A percentile compares a stretch with the other conserved stretches of the same genome.
Evolutionary conservation across 23 tunicate species (phyloP).

Genomic region (Pegea sp.): DNA sequence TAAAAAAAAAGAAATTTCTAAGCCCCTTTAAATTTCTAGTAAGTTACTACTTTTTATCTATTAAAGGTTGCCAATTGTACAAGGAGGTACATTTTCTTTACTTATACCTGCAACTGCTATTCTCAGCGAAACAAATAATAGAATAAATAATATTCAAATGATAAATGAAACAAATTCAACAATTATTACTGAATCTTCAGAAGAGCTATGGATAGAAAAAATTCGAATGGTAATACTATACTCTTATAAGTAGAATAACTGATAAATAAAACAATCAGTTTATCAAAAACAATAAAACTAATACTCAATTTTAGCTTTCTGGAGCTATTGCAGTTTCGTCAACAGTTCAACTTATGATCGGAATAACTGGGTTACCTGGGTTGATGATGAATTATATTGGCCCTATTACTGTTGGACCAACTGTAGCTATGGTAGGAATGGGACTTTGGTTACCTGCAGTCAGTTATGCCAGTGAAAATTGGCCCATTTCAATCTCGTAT

Average conservation of each 20-base stretch:
- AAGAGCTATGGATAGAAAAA: too few relatives aligned
- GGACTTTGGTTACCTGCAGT: conserved; percentile 28
- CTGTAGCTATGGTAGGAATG: conserved; percentile 53
- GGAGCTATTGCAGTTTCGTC: conserved; percentile 91
- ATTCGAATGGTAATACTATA: too few relatives aligned
- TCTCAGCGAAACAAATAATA: conserved; percentile 2
- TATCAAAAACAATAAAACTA: too few relatives aligned
- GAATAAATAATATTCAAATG: too few relatives aligned
- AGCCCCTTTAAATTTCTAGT: too few relatives aligned
- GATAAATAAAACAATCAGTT: too few relatives aligned
- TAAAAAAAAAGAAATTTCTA: too few relatives aligned
- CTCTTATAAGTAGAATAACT: too few relatives aligned
- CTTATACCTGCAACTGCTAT: conserved; percentile 52
- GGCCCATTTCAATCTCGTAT: conserved; percentile 58
- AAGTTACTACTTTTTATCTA: too few relatives aligned
- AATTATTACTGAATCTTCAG: too few relatives aligned
- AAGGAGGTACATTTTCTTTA: conserved; percentile 77
- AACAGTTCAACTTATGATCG: conserved; percentile 33
- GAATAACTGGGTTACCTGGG: conserved; percentile 57
- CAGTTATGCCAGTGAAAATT: conserved; percentile 30
- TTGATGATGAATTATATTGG: conserved; percentile 55
- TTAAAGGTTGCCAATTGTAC: conserved; percentile 53
- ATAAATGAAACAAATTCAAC: too few relatives aligned
- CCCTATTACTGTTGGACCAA: conserved; percentile 80
- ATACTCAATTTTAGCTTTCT: conserved; percentile 35